These are phyloP conservation scores for Equus przewalskii DNA, from an alignment of 2,113 vertebrate genomes.

Conservation along the genomic window DNA sequence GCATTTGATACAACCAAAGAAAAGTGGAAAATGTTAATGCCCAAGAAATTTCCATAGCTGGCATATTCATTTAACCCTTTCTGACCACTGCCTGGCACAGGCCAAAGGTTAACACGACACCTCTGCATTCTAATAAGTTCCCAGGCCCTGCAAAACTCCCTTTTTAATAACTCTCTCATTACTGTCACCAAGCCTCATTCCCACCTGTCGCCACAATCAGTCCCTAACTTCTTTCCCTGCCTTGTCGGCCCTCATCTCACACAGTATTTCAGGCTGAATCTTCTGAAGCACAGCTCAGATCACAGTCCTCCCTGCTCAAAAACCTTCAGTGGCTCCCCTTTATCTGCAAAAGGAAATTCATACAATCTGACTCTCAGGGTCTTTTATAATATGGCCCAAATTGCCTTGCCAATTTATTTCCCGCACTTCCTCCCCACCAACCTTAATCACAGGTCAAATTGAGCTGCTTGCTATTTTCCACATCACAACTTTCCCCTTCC, in stretches of 20 bases:
- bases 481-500: neutral
- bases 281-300: slow-evolving; percentile 9
- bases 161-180: slow-evolving; percentile 1
- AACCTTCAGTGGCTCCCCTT: slow-evolving; percentile 9
- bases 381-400: neutral
- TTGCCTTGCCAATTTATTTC: slow-evolving; percentile 47
- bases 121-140: neutral
- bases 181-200: neutral
- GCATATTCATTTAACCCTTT: slow-evolving; percentile 89
- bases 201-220: neutral
- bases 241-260: slow-evolving; percentile 13
- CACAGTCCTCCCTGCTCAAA: neutral
- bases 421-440: neutral
- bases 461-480: neutral
- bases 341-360: slow-evolving; percentile 40
- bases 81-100: slow-evolving; percentile 71
- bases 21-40: slow-evolving; percentile 87
- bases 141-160: neutral
- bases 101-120: slow-evolving; percentile 45
- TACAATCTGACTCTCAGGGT: neutral
- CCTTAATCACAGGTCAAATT: slow-evolving; percentile 8
- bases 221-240: slow-evolving; percentile 17
- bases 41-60: slow-evolving; percentile 86
- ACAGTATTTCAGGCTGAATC: neutral
- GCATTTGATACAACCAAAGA: slow-evolving; percentile 85